phyloP scores from a whole-genome alignment of 2,797 vertebrate genomes.

The Knipowitschia caucasica region DNA sequence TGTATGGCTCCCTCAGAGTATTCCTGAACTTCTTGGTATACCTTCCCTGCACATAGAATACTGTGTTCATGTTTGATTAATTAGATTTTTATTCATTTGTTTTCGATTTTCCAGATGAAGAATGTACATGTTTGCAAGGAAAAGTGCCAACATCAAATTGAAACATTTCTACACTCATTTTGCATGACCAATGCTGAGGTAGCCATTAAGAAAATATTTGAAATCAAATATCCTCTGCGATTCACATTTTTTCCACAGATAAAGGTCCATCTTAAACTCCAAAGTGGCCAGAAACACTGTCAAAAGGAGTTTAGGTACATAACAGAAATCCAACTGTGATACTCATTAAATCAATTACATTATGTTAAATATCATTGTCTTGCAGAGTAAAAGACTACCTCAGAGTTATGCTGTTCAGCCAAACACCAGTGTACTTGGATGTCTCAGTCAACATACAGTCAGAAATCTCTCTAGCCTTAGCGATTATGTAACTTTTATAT shows the following conservation, averaged over 20 bases:
- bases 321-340: not conserved
- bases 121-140: slow-evolving; percentile 17
- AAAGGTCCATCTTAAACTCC: slow-evolving; percentile 54
- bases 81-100: not conserved
- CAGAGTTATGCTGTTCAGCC: slow-evolving; percentile 32
- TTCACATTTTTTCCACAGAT: slow-evolving; percentile 42
- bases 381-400: slow-evolving; percentile 48
- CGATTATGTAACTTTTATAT: not conserved
- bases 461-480: slow-evolving; percentile 24
- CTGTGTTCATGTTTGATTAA: not conserved
- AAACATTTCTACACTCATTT: slow-evolving; percentile 58
- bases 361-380: not conserved
- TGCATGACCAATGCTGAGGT: slow-evolving; percentile 64
- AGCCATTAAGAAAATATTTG: slow-evolving; percentile 6
- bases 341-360: too few species aligned
- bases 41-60: not conserved
- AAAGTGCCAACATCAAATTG: slow-evolving; percentile 29
- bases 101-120: slow-evolving; percentile 47
- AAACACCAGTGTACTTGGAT: slow-evolving; percentile 43
- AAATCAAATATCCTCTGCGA: too few species aligned
- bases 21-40: slow-evolving; percentile 63
- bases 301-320: slow-evolving; percentile 56
- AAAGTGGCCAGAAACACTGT: slow-evolving; percentile 24
- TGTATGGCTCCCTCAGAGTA: slow-evolving; percentile 56
- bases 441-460: slow-evolving; percentile 42